Evolutionary conservation across 2,113 vertebrate species (phyloP).

Genomic region (Festucalex cinctus): DNA sequence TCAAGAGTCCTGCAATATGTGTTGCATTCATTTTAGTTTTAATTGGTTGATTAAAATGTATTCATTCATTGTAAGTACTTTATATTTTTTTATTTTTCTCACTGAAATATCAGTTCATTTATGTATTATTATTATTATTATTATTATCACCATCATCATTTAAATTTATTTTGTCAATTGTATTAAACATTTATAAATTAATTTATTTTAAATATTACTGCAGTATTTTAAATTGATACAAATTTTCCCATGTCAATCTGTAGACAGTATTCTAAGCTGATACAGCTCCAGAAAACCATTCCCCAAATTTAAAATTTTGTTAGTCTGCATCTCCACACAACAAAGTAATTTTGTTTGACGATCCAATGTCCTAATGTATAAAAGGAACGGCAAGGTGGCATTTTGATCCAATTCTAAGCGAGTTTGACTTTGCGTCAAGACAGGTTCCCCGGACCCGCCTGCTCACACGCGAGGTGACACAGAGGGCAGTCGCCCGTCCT

Average conservation of each 20-base stretch:
- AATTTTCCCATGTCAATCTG: not conserved
- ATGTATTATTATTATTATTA: too few species aligned
- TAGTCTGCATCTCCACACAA: not conserved
- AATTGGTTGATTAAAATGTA: not conserved
- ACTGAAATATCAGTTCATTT: too few species aligned
- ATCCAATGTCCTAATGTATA: conserved; percentile 12
- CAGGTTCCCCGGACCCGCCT: not conserved
- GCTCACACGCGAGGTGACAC: conserved; percentile 55
- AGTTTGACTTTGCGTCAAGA: not conserved
- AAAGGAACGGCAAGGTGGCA: not conserved
- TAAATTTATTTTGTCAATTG: too few species aligned
- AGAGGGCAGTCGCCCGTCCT: conserved; percentile 62
- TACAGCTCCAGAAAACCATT: conserved; percentile 2
- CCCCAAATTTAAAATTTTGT: conserved; percentile 4
- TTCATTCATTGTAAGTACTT: not conserved
- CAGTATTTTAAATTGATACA: too few species aligned
- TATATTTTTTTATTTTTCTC: not conserved
- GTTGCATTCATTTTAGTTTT: not conserved
- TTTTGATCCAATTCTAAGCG: not conserved
- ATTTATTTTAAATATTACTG: too few species aligned
- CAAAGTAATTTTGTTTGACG: conserved; percentile 19
- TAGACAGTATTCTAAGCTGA: conserved; percentile 9
- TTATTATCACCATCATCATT: too few species aligned
- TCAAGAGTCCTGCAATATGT: not conserved
- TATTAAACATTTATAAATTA: too few species aligned